Conservation (phyloP, 2,797 vertebrate species). For the Gymnoscopelus braueri region DNA sequence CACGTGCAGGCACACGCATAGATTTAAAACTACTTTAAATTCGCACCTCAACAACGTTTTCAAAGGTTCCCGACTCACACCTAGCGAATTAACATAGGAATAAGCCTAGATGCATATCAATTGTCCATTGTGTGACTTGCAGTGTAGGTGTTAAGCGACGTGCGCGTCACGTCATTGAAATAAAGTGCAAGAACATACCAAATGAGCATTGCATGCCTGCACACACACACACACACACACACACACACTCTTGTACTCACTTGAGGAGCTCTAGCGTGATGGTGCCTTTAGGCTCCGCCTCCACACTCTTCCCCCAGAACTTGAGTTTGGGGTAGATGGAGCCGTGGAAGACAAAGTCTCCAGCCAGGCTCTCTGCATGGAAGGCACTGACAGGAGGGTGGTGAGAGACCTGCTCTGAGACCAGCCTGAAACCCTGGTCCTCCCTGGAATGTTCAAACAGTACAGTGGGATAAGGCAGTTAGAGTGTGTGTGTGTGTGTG, state of each 20-base stretch:
- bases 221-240: neutral
- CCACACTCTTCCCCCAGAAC: slow-evolving; percentile 98
- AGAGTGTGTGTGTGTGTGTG: neutral
- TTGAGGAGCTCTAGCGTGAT: slow-evolving; percentile 94
- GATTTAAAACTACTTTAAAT: too few species aligned
- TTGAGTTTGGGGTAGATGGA: slow-evolving; percentile 98
- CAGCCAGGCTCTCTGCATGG: slow-evolving; percentile 90
- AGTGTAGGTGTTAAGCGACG: too few species aligned
- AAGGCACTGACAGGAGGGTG: slow-evolving; percentile 97
- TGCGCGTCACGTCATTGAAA: too few species aligned
- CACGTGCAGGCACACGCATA: too few species aligned
- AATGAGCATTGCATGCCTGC: too few species aligned
- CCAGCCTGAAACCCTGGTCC: slow-evolving; percentile 91
- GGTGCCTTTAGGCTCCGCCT: slow-evolving; percentile 94
- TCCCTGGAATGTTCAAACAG: slow-evolving; percentile 76
- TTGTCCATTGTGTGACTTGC: too few species aligned
- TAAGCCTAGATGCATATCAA: too few species aligned
- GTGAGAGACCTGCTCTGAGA: slow-evolving; percentile 97
- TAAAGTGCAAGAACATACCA: too few species aligned
- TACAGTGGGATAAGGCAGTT: neutral
- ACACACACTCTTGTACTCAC: slow-evolving; percentile 75
- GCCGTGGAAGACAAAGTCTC: slow-evolving; percentile 94
- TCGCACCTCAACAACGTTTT: too few species aligned
- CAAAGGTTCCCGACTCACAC: too few species aligned
- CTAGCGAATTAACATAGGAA: too few species aligned